These are phyloP conservation scores for Stegostoma tigrinum DNA, from an alignment of 2,113 vertebrate species.

Conservation along the genomic window DNA sequence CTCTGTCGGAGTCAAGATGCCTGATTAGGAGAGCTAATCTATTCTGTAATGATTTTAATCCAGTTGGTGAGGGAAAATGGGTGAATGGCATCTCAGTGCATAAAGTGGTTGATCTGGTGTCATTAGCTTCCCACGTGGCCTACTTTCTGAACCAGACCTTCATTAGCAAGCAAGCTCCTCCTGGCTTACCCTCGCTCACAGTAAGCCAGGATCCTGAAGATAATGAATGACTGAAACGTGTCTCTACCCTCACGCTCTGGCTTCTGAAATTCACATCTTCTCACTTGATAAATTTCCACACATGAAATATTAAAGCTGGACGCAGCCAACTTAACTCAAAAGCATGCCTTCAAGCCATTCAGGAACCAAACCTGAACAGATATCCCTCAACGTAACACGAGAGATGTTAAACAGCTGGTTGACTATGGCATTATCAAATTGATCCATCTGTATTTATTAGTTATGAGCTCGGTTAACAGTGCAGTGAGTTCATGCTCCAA, in stretches of 20 bases:
- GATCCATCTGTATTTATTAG: not conserved
- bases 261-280: not conserved
- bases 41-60: conserved; percentile 21
- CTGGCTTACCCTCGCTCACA: not conserved
- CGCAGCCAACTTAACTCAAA: not conserved
- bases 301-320: not conserved
- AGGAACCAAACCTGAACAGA: too few species aligned
- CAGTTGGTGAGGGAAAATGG: conserved; percentile 25
- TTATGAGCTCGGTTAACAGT: not conserved
- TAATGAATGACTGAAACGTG: not conserved
- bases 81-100: conserved; percentile 13
- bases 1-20: not conserved
- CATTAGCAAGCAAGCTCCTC: conserved; percentile 4
- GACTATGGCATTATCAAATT: not conserved
- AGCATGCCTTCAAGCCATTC: not conserved
- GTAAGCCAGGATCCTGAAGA: conserved; percentile 1
- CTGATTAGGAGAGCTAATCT: conserved; percentile 29
- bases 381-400: not conserved
- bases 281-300: not conserved
- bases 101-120: not conserved
- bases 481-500: not conserved
- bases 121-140: not conserved
- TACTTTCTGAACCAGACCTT: conserved; percentile 1
- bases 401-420: not conserved
- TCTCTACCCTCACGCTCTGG: not conserved